Base-by-base conservation (phyloP, 2,797 vertebrate genomes). In the Microchirus variegatus region DNA sequence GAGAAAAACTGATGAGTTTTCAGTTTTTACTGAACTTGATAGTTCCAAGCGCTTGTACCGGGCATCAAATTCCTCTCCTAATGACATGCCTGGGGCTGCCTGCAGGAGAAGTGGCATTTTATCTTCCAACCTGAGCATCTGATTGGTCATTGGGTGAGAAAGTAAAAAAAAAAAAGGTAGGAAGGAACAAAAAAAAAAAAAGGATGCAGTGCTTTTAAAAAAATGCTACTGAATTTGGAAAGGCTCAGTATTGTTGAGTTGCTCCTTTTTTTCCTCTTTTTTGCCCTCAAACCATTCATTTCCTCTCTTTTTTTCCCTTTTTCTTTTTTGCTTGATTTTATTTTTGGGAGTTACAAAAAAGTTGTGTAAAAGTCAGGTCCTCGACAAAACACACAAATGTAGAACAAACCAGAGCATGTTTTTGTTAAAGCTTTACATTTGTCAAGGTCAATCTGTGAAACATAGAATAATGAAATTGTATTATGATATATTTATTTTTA, bases 51-150 rank as follows among this genome's bases (percentile, higher is more conserved):
- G 88, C 92, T 94, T 90, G 94, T 93, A 93, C 92, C 90, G 95
- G 90, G 94, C 95, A 95, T 97, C 95, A 96, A 94, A 95, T 96
- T 96, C 94, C 83, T 85, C 91, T 96, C 94, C 94, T 98, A 98
- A 98, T 98, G 94, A 96, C 94, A 93, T 93, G 95, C 96, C 95
- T 91, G 87, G 71, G 93, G 96, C 94, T 94, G 94, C 96, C 97
- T 95, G 93, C 92, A 95, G 95, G 96, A 96, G 91, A 95, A 94
- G 88, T 94, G 91, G 92, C 93, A 95, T 96, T 97, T 97, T 96
- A 95, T 97, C 96, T 96, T 91, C 92, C 91, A 93, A 94, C 93
- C 89, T 92, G 90, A 82, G 72, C 76, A 73, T 84, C 76, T 87
- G 89, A 93, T 92, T 92, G 91, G 90, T 76, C 81, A 75, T 67